A percentile compares a stretch with the other conserved stretches of the same genome.
Evolutionary conservation across 2,888 invertebrate species (phyloP).

Genomic region (Xestoiulus laeticollis): DNA sequence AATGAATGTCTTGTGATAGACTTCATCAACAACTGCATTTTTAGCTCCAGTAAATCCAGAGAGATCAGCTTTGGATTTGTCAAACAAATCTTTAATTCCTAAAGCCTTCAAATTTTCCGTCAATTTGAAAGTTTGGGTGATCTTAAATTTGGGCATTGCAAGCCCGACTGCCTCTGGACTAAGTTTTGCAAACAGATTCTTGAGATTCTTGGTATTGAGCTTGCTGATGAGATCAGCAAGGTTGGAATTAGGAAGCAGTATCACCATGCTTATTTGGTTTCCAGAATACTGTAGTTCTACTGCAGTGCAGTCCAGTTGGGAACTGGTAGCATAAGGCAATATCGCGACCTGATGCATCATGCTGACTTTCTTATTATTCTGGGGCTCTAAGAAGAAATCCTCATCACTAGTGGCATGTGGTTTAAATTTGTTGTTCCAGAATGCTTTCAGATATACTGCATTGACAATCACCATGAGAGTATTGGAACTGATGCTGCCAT

Average conservation of each 20-base stretch:
- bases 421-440: slow-evolving; percentile 78
- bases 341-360: slow-evolving; percentile 51
- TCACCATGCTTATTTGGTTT: slow-evolving; percentile 61
- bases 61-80: slow-evolving; percentile 48
- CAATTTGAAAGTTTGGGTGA: slow-evolving; percentile 48
- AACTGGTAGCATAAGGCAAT: slow-evolving; percentile 14
- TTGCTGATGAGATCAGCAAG: background rate
- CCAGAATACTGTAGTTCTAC: slow-evolving; percentile 54
- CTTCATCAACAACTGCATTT: slow-evolving; percentile 73
- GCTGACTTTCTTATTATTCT: slow-evolving; percentile 65
- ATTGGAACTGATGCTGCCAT: slow-evolving; percentile 63
- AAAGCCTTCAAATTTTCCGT: slow-evolving; percentile 44
- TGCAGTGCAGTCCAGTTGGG: slow-evolving; percentile 44
- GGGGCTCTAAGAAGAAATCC: slow-evolving; percentile 71
- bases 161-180: slow-evolving; percentile 44
- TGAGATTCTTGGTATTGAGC: slow-evolving; percentile 2
- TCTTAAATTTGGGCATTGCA: slow-evolving; percentile 51
- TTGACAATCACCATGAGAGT: slow-evolving; percentile 65
- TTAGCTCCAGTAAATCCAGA: slow-evolving; percentile 53
- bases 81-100: slow-evolving; percentile 50
- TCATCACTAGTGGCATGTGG: slow-evolving; percentile 75
- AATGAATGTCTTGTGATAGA: slow-evolving; percentile 84
- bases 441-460: slow-evolving; percentile 66
- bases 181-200: background rate
- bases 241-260: slow-evolving; percentile 38